A percentile compares a stretch with the other conserved stretches of the same genome.
Conservation (phyloP, 2,797 vertebrate genomes). For the Sebastes wilsoni region DNA sequence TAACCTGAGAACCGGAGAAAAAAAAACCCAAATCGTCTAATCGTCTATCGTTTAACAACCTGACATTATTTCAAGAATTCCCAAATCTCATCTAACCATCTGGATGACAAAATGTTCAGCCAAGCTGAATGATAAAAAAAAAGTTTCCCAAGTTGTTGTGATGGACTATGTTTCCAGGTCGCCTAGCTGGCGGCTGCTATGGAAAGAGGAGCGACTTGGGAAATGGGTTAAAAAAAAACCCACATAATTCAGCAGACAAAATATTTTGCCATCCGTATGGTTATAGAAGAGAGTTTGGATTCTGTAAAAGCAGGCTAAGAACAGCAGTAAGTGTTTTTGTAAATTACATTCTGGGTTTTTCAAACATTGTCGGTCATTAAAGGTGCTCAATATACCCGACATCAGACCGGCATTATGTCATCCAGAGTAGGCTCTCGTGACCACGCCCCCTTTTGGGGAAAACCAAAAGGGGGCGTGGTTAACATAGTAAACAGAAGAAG, state of each 20-base stretch:
- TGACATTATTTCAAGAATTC: not conserved
- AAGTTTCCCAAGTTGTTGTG: not conserved
- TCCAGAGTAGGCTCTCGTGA: not conserved
- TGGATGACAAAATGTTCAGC: not conserved
- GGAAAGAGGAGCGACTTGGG: not conserved
- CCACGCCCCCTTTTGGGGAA: too few relatives aligned
- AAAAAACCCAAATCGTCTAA: not conserved
- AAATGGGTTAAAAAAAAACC: rapidly evolving
- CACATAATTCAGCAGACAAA: not conserved
- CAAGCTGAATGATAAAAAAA: not conserved
- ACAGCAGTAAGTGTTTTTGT: too few relatives aligned
- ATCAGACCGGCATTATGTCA: not conserved
- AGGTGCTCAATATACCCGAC: not conserved
- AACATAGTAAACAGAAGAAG: too few relatives aligned
- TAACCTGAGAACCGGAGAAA: too few relatives aligned
- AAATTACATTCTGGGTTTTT: too few relatives aligned
- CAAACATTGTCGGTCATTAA: too few relatives aligned
- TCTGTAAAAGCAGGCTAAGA: not conserved
- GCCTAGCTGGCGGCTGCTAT: not conserved
- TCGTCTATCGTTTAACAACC: not conserved
- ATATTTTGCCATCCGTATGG: not conserved
- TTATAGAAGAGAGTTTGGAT: not conserved
- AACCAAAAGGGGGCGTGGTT: too few relatives aligned
- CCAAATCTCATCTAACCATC: not conserved
- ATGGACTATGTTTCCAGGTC: not conserved